phyloP scores from a whole-genome alignment of 2,113 vertebrate species.

The Corythoichthys haematopterus region DNA sequence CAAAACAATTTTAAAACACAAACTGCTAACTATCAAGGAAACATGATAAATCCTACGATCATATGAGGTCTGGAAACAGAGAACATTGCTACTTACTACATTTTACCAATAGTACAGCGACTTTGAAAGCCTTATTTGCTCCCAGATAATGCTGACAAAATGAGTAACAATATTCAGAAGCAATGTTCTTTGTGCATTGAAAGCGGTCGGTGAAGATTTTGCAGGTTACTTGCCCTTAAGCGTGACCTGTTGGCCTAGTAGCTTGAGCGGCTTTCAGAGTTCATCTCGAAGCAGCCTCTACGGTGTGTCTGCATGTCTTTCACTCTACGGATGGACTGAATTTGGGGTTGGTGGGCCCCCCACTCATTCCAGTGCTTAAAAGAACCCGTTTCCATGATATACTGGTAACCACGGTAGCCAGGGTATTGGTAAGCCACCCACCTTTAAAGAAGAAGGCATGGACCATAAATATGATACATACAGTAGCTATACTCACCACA shows the following conservation, averaged over 20 bases:
- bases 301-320: constrained; percentile 79
- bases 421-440: constrained; percentile 84
- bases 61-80: constrained; percentile 53
- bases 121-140: constrained; percentile 29
- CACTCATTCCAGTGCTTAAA: constrained; percentile 83
- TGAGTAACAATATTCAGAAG: constrained; percentile 32
- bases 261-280: constrained; percentile 41
- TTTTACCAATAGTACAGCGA: constrained; percentile 32
- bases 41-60: constrained; percentile 35
- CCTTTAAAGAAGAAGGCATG: constrained; percentile 41
- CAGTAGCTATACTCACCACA: not conserved
- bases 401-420: constrained; percentile 80
- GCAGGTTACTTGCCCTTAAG: constrained; percentile 21
- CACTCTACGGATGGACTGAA: constrained; percentile 80
- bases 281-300: constrained; percentile 75
- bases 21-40: constrained; percentile 41
- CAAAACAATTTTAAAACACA: constrained; percentile 58
- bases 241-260: constrained; percentile 16
- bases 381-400: constrained; percentile 72
- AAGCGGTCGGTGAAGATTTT: constrained; percentile 35
- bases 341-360: constrained; percentile 76
- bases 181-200: constrained; percentile 23
- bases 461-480: not conserved
- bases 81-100: constrained; percentile 30
- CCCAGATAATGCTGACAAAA: constrained; percentile 41